phyloP scores from a whole-genome alignment of 1,140 invertebrate genomes.

The Fopius arisanus region DNA sequence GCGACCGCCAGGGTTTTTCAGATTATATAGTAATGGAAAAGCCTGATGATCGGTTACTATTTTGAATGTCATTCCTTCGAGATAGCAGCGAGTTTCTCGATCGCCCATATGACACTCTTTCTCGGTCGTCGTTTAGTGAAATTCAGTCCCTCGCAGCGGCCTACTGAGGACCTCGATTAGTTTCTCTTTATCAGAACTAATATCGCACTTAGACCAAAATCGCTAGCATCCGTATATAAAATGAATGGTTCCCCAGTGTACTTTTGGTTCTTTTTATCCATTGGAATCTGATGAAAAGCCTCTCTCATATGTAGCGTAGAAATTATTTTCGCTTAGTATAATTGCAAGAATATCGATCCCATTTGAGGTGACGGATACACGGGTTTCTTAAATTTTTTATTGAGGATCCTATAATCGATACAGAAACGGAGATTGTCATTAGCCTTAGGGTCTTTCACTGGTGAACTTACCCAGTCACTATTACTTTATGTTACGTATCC shows the following conservation, averaged over 20 bases:
- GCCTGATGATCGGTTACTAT: conserved; percentile 64
- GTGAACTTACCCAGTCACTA: conserved; percentile 16
- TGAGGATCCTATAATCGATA: conserved; percentile 23
- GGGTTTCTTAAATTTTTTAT: conserved; percentile 18
- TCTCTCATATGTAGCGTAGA: conserved; percentile 40
- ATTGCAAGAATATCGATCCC: neutral
- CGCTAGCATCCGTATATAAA: too few relatives aligned
- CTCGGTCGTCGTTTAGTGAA: conserved; percentile 52
- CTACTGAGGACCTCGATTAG: conserved; percentile 16
- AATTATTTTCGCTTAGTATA: conserved; percentile 29
- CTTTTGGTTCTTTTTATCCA: too few relatives aligned
- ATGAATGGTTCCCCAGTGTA: too few relatives aligned
- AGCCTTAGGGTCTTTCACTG: conserved; percentile 21
- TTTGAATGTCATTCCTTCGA: conserved; percentile 56
- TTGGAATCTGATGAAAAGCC: too few relatives aligned
- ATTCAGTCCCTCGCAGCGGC: neutral
- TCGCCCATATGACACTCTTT: conserved; percentile 57
- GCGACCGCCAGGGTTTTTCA: too few relatives aligned
- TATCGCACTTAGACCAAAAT: neutral
- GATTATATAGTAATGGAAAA: too few relatives aligned
- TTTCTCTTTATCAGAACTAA: conserved; percentile 4
- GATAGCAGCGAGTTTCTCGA: conserved; percentile 58
- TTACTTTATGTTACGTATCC: conserved; percentile 17
- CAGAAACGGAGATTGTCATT: conserved; percentile 23
- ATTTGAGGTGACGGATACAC: neutral